These are phyloP conservation scores for Chironomus tepperi DNA, from an alignment of 1,140 invertebrate genomes.

Conservation along the genomic window DNA sequence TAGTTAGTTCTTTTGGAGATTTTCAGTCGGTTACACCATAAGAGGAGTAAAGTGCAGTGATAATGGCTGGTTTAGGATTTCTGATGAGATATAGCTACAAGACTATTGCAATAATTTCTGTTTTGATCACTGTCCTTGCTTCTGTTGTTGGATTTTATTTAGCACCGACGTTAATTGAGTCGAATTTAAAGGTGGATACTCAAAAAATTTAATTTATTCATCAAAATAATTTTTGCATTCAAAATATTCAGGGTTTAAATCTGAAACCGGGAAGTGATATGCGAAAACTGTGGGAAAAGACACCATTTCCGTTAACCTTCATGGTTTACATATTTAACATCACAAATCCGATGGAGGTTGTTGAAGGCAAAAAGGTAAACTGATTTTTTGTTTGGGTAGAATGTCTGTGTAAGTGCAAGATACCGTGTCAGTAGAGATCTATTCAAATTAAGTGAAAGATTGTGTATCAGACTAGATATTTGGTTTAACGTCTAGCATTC, in stretches of 20 bases:
- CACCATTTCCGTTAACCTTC: slow-evolving; percentile 63
- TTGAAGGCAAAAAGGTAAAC: slow-evolving; percentile 28
- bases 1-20: background rate
- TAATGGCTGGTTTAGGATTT: background rate
- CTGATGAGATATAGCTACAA: background rate
- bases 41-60: background rate
- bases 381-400: too few species aligned
- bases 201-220: background rate
- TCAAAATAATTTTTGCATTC: background rate
- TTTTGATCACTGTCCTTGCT: background rate
- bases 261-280: slow-evolving; percentile 51
- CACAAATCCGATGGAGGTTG: slow-evolving; percentile 67
- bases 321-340: slow-evolving; percentile 80
- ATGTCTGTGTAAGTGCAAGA: too few species aligned
- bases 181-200: background rate
- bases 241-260: slow-evolving; percentile 47
- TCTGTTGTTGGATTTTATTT: background rate
- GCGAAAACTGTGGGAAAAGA: slow-evolving; percentile 55
- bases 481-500: too few species aligned
- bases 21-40: background rate
- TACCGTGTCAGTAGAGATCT: too few species aligned
- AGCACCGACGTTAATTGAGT: background rate
- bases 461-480: too few species aligned
- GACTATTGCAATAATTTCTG: background rate
- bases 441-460: too few species aligned